These are phyloP conservation scores for Uropsilus gracilis DNA, from an alignment of 2,113 vertebrate genomes.

Conservation along the genomic window DNA sequence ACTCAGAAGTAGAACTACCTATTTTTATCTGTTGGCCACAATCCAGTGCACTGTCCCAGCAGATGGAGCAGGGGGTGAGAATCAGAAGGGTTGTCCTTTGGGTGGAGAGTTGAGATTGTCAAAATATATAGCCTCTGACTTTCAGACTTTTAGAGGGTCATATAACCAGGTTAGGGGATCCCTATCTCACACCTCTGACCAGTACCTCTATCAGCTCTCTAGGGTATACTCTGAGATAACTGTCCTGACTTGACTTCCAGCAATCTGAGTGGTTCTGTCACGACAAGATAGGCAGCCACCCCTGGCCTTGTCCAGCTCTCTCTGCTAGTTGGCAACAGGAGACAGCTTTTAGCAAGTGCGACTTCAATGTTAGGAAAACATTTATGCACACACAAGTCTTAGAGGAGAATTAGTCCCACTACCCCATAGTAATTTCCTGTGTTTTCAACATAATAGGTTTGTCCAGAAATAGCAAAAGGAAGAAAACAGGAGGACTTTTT, in stretches of 20 bases:
- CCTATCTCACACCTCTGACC: background rate
- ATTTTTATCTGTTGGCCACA: conserved; percentile 75
- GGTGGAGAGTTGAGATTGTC: conserved; percentile 53
- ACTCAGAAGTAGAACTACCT: conserved; percentile 69
- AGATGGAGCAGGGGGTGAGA: conserved; percentile 64
- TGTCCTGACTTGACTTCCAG: conserved; percentile 9
- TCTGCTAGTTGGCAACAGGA: background rate
- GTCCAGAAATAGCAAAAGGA: conserved; percentile 37
- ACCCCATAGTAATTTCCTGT: conserved; percentile 46
- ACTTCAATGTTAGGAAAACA: background rate
- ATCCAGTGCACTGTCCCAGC: conserved; percentile 64
- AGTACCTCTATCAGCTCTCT: background rate
- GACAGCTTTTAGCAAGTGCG: background rate
- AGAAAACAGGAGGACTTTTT: background rate
- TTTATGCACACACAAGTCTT: conserved; percentile 26
- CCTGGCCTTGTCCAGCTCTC: background rate
- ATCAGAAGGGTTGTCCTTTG: conserved; percentile 64
- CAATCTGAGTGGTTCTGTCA: conserved; percentile 25
- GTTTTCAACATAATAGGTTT: conserved; percentile 44
- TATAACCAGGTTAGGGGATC: conserved; percentile 18
- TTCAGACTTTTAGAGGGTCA: conserved; percentile 43
- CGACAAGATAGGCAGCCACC: conserved; percentile 12
- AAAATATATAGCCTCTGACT: conserved; percentile 48
- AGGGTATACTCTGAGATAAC: background rate
- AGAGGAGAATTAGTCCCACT: conserved; percentile 9